A percentile compares a stretch with the other conserved stretches of the same genome.
phyloP scores from a whole-genome alignment of 2,113 vertebrate species.

The Meleagris gallopavo region DNA sequence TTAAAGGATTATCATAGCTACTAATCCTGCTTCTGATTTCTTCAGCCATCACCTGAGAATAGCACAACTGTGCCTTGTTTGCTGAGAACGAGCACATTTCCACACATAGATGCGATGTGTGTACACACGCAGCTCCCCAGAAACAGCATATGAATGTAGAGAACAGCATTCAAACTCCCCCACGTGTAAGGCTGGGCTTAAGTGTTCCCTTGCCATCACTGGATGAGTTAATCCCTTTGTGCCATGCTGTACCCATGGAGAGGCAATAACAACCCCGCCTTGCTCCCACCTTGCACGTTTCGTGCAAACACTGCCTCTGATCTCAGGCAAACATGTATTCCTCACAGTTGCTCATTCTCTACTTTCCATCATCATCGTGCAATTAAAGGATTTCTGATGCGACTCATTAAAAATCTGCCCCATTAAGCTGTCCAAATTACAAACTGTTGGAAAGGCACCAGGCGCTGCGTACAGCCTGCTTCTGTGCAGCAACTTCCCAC shows the following conservation, averaged over 20 bases:
- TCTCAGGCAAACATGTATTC: background rate
- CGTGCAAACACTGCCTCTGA: background rate
- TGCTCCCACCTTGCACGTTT: background rate
- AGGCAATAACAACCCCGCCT: background rate
- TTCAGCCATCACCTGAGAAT: background rate
- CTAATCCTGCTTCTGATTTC: background rate
- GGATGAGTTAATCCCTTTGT: background rate
- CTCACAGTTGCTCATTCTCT: background rate
- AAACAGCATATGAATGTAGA: background rate
- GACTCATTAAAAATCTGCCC: background rate
- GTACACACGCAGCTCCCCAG: background rate
- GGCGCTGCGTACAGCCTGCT: background rate
- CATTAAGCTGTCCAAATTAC: background rate
- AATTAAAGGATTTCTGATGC: background rate
- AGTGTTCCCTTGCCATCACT: background rate
- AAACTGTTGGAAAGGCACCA: background rate
- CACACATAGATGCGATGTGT: fast-evolving
- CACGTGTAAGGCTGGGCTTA: background rate
- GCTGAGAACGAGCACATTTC: background rate
- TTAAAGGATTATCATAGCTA: constrained; percentile 1
- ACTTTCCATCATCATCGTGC: background rate
- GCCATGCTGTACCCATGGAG: background rate
- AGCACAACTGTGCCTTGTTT: background rate
- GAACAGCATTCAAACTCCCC: background rate
- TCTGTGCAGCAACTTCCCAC: background rate